Evolutionary conservation across 2,113 vertebrate species (phyloP).

Genomic region (Asarcornis scutulata): DNA sequence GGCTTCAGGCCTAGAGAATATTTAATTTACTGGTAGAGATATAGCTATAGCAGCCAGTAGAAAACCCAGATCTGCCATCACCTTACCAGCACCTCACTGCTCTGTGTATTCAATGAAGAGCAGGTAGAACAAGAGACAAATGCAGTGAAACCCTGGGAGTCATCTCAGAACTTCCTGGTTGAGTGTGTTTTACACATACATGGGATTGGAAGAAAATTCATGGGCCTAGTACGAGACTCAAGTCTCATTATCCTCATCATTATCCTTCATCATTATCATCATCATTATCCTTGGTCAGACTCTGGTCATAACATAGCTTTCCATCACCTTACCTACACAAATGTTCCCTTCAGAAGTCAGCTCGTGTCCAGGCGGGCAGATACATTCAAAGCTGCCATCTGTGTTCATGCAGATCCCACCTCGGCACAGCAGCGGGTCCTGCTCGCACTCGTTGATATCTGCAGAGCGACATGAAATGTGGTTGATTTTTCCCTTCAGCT

Average conservation of each 20-base stretch:
- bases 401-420: slow-evolving; percentile 91
- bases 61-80: neutral
- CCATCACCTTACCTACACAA: slow-evolving; percentile 83
- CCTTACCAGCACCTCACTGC: neutral
- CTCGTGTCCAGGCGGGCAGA: slow-evolving; percentile 87
- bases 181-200: fast-evolving
- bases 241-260: neutral
- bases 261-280: too few relatives aligned
- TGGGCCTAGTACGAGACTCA: fast-evolving
- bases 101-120: neutral
- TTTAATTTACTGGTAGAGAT: neutral
- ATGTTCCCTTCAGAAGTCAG: slow-evolving; percentile 81
- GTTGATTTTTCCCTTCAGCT: neutral
- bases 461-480: neutral
- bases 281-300: neutral
- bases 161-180: neutral
- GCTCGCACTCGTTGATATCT: slow-evolving; percentile 93
- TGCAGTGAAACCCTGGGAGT: fast-evolving
- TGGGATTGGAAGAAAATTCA: fast-evolving
- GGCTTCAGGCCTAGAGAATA: neutral
- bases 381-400: slow-evolving; percentile 90
- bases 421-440: slow-evolving; percentile 86
- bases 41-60: neutral
- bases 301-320: neutral
- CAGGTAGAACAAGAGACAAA: neutral